phyloP scores from a whole-genome alignment of 2,113 vertebrate genomes.

The Agapornis roseicollis region DNA sequence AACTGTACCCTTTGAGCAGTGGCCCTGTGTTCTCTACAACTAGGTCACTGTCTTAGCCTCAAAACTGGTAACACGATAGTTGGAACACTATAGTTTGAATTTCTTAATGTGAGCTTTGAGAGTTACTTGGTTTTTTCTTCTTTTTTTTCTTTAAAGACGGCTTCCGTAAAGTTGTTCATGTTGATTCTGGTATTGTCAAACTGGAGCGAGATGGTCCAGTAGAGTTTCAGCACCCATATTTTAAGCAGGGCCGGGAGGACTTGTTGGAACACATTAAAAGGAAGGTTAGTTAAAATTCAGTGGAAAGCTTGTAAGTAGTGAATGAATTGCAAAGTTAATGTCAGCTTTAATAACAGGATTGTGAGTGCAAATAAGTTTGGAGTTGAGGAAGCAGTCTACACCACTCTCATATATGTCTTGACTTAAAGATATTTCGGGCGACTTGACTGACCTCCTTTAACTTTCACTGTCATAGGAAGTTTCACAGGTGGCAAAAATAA shows the following conservation, averaged over 20 bases:
- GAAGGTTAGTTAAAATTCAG: conserved; percentile 78
- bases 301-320: neutral
- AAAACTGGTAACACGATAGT: neutral
- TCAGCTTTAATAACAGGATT: neutral
- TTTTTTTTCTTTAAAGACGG: conserved; percentile 80
- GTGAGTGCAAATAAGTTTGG: neutral
- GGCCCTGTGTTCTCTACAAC: neutral
- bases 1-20: neutral
- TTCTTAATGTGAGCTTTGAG: neutral
- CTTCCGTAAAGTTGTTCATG: conserved; percentile 94
- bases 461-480: neutral
- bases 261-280: conserved; percentile 95
- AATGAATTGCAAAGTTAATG: neutral
- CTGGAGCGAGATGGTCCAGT: conserved; percentile 91
- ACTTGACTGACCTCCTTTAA: neutral
- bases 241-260: conserved; percentile 93
- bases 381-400: neutral
- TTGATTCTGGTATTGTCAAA: conserved; percentile 91
- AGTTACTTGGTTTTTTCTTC: neutral
- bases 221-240: conserved; percentile 94
- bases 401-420: neutral
- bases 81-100: neutral
- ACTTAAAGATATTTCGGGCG: neutral
- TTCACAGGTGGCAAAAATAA: neutral
- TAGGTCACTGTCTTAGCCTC: neutral